Evolutionary conservation across 2,888 invertebrate species (phyloP), one percentile per base, ranked within the genome.

Genomic region (Chymomyza fuscimana): DNA sequence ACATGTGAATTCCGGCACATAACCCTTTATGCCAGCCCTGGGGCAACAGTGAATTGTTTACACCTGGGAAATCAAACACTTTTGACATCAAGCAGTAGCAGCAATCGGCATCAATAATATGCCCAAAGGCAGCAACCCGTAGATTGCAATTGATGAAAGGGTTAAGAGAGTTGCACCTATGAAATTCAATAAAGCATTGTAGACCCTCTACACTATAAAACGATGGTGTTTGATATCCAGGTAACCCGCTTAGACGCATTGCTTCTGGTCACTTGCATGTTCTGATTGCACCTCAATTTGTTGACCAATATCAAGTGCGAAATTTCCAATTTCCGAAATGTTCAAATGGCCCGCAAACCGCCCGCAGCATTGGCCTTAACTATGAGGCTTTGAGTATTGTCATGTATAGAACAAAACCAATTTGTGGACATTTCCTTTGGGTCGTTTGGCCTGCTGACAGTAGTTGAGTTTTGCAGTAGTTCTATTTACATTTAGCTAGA

Each of bases 271-370:
- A 15, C 61, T 36, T 66, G 25, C 54, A 52, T 61, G 46, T 19
- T 52, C 62, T 4, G 65, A 67, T 70, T 63, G 56, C 51, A 62
- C 25, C 29, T 60, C 65, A 73, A 78, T 66, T 63, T 65, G 60
- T 54, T n/a, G 15, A n/a, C 50, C 63, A 65, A 65, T 69, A 66
- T 70, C 70, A 82, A 91, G 72, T 58, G 82, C 88, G 92, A 93
- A 93, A 77, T 80, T 84, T 5, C 94, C 94, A 32, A 93, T 80
- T 69, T 91, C 67, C 16, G 80, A 89, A 4, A 93, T 80, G 70
- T 91, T 89, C 58, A 93, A 88, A 67, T 82, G 85, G 3, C 94
- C 93, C 50, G 92, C 91, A 62, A 91, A 92, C 64, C 2, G 16
- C 60, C 60, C 40, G 60, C 40, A 60, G 58, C 29, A 5, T 22